These are phyloP conservation scores for Diploptera punctata DNA, from an alignment of 2,888 invertebrate species.

Conservation along the genomic window DNA sequence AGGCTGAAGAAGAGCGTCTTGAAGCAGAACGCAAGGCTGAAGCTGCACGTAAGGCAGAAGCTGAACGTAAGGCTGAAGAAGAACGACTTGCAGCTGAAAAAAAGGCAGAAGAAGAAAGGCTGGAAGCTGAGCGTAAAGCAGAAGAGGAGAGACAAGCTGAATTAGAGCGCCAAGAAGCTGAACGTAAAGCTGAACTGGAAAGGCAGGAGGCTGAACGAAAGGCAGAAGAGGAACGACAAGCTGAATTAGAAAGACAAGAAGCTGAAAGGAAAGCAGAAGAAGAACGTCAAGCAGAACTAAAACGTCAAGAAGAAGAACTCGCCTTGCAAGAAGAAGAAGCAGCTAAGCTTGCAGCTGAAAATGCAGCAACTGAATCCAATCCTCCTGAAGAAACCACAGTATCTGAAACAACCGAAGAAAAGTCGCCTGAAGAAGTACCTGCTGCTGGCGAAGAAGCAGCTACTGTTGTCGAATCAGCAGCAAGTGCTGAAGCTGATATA, in stretches of 20 bases:
- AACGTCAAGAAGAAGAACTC: background rate
- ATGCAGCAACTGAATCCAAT: conserved; percentile 50
- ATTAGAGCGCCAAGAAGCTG: conserved; percentile 49
- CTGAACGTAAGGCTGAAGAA: conserved; percentile 65
- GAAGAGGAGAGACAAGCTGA: conserved; percentile 58
- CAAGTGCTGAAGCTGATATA: conserved; percentile 39
- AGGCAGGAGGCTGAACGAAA: conserved; percentile 60
- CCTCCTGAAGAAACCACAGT: conserved; percentile 45
- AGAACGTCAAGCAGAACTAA: conserved; percentile 30
- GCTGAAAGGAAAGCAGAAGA: conserved; percentile 51
- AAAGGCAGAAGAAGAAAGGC: conserved; percentile 65
- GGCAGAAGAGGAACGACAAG: conserved; percentile 44
- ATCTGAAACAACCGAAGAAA: conserved; percentile 53
- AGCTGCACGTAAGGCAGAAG: conserved; percentile 59
- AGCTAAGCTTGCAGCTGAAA: conserved; percentile 45
- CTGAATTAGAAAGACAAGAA: conserved; percentile 50
- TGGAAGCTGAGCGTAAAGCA: conserved; percentile 63
- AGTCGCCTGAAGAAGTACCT: conserved; percentile 46
- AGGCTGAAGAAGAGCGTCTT: conserved; percentile 46
- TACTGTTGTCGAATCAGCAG: conserved; percentile 42
- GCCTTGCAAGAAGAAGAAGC: background rate
- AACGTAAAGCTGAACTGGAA: conserved; percentile 46
- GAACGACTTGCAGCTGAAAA: conserved; percentile 47
- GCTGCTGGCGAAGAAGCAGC: conserved; percentile 44
- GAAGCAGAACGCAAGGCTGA: conserved; percentile 53